Base-by-base conservation (phyloP, 2,888 invertebrate species). In the Andricus curvator region DNA sequence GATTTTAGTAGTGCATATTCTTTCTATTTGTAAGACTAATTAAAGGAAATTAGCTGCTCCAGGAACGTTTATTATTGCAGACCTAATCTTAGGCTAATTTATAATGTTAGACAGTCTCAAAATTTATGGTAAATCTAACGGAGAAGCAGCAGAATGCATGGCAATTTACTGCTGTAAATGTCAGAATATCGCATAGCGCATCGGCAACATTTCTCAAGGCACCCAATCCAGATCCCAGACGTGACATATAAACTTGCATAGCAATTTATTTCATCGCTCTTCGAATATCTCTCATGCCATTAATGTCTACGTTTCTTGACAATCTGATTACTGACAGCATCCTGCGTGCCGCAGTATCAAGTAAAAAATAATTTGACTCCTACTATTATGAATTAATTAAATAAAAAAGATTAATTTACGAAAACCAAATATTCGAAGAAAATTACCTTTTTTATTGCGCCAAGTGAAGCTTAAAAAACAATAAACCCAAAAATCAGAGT, bases 231-330 rank as follows among this genome's bases (percentile, higher is more conserved):
- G 66, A 66, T 66, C 66, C 37, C n/a, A n/a, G 33, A 66, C 66
- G 66, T 66, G 66, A 66, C 66, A 66, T 66, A 66, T 66, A 66
- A 66, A 66, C 66, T 66, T 66, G 66, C 66, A 66, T 66, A 66
- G 66, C 37, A 66, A 66, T 66, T 66, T 66, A 66, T 66, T 66
- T 66, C 66, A 41, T 66, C 66, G 66, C 37, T 66, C 66, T 66
- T 66, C 37, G 66, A 66, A 66, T 41, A 66, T 66, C n/a, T 66
- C 37, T 37, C 41, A 66, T 66, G 37, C 37, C 41, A 66, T 66
- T 66, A 66, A 66, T 66, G 66, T 66, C 66, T 66, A 9, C 41
- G 41, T 66, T 66, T 66, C 8, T 37, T 66, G 41, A 66, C 41
- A 66, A 66, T 66, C 66, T 37, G 66, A 66, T 66, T 41, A 66